phyloP scores from a whole-genome alignment of 2,113 vertebrate species.

The Noctilio leporinus region DNA sequence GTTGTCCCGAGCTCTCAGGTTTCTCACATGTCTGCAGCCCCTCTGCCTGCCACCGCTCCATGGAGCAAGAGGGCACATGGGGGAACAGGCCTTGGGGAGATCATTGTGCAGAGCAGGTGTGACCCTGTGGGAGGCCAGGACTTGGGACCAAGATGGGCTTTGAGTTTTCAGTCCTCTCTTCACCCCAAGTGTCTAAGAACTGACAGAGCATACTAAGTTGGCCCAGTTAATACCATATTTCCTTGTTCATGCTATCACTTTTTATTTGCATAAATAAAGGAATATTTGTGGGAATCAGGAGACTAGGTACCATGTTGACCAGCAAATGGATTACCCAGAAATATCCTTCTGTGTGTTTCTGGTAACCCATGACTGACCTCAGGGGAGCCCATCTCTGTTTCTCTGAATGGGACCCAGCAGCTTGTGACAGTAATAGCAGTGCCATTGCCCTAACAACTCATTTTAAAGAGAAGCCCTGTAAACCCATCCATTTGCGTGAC shows the following conservation, averaged over 20 bases:
- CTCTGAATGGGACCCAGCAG: not conserved
- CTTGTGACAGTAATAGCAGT: not conserved
- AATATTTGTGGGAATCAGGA: not conserved
- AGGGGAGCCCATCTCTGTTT: not conserved
- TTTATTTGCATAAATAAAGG: not conserved
- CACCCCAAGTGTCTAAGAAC: not conserved
- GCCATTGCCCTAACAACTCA: not conserved
- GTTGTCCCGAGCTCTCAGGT: no score
- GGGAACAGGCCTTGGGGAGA: no score
- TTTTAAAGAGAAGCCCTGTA: not conserved
- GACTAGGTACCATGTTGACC: not conserved
- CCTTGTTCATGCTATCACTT: not conserved
- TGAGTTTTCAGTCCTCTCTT: not conserved
- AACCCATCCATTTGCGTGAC: no score
- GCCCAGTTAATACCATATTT: not conserved
- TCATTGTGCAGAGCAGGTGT: rapidly evolving
- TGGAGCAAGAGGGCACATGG: not conserved
- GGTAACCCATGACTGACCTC: not conserved
- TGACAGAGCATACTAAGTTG: no score
- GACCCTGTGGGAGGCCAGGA: rapidly evolving
- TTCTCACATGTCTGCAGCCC: rapidly evolving
- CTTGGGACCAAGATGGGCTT: rapidly evolving
- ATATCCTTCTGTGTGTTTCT: not conserved
- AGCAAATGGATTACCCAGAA: not conserved
- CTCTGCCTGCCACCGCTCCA: not conserved